A percentile compares a stretch with the other conserved stretches of the same genome.
Conservation (phyloP, 2,888 invertebrate species). For the Oconnorella tubifera region DNA sequence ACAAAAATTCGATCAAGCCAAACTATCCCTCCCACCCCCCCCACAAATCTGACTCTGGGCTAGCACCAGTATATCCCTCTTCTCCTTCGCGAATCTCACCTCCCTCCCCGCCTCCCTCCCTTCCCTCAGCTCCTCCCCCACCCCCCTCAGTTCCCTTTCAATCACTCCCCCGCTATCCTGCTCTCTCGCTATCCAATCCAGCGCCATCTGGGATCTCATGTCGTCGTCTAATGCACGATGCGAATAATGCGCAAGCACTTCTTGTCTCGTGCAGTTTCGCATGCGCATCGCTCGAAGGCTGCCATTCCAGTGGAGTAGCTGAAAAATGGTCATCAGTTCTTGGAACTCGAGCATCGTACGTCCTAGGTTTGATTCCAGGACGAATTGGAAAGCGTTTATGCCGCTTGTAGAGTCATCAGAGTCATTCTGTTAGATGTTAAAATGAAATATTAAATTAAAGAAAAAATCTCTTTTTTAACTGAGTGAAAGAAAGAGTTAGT, state of each 20-base stretch:
- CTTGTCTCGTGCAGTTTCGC: slow-evolving; percentile 87
- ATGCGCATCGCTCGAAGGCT: slow-evolving; percentile 91
- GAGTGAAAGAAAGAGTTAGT: no score
- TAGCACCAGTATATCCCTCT: slow-evolving; percentile 85
- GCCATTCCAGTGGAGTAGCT: slow-evolving; percentile 94
- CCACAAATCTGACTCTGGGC: slow-evolving; percentile 74
- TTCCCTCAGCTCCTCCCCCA: slow-evolving; percentile 80
- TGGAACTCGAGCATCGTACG: slow-evolving; percentile 94
- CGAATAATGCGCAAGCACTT: slow-evolving; percentile 80
- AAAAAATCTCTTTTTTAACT: no score
- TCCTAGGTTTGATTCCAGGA: slow-evolving; percentile 66
- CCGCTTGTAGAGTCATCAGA: slow-evolving; percentile 73
- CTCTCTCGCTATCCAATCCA: slow-evolving; percentile 81
- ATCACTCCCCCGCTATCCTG: slow-evolving; percentile 71
- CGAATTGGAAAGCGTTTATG: slow-evolving; percentile 66
- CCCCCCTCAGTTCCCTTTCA: slow-evolving; percentile 74
- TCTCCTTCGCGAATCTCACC: slow-evolving; percentile 89
- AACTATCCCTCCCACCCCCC: no score
- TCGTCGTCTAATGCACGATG: slow-evolving; percentile 87
- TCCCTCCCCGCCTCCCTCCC: slow-evolving; percentile 84
- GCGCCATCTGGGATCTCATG: slow-evolving; percentile 87
- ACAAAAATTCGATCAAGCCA: no score
- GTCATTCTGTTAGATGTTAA: no score
- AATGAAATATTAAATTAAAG: no score
- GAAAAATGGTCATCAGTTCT: slow-evolving; percentile 95